phyloP scores from a whole-genome alignment of 2,113 vertebrate genomes.

The Probosciger aterrimus region DNA sequence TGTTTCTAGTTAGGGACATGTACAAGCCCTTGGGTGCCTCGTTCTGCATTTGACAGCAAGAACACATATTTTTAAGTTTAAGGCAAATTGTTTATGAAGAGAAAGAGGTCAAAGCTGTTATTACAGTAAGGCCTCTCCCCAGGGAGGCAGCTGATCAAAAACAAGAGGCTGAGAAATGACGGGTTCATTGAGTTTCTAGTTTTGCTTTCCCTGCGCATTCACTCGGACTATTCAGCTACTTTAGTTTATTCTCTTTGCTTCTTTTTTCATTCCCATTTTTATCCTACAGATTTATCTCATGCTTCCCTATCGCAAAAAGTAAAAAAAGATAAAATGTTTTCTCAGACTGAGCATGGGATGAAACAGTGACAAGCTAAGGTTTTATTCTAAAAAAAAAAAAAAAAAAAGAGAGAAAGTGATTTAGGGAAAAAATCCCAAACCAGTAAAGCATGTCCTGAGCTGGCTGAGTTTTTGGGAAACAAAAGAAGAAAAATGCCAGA shows the following conservation, averaged over 20 bases:
- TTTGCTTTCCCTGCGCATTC: background rate
- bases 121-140: background rate
- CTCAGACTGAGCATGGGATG: background rate
- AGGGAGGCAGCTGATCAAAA: background rate
- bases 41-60: background rate
- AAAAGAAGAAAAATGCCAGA: background rate
- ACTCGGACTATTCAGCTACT: background rate
- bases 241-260: background rate
- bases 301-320: rapidly evolving
- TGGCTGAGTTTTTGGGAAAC: background rate
- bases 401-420: background rate
- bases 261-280: background rate
- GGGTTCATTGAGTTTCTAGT: background rate
- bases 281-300: background rate
- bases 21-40: background rate
- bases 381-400: background rate
- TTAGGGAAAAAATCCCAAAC: background rate
- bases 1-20: background rate
- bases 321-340: background rate
- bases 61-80: background rate
- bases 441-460: background rate
- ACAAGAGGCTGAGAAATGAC: background rate
- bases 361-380: background rate
- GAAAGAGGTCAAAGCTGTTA: background rate
- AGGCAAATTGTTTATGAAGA: constrained; percentile 9